Evolutionary conservation across 2,888 invertebrate genomes (phyloP), one percentile per base, ranked within the genome.

Genomic region (Troilus luridus): DNA sequence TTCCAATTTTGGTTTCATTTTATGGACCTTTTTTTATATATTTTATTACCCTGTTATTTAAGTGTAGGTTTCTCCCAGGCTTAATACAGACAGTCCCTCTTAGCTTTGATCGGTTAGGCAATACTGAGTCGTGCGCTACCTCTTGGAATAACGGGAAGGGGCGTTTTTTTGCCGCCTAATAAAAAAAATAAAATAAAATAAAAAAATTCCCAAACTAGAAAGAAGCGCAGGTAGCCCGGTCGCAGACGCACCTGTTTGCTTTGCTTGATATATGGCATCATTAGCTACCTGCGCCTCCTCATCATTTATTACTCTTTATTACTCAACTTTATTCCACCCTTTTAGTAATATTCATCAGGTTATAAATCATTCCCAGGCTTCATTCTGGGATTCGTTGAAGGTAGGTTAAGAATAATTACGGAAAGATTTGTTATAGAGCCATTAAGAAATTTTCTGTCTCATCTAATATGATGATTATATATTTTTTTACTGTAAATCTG

Each of bases 181-280:
- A 81, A 81, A 54, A 81, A 81, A 81, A 77, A 77, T n/a, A n/a
- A n/a, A n/a, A n/a, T n/a, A 77, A 77, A 77, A 77, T 5, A 27
- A 77, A 77, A 77, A 54, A 81, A 81, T 54, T 27, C 41, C 19
- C 1, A 54, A 81, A 81, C 54, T 54, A 81, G 54, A 81, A 81
- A 81, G 17, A 77, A 41, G 54, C 54, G 54, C 81, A 81, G 54
- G 54, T 54, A 54, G 54, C n/a, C 9, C 1, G 1, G 2, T 54
- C 5, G 54, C 8, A 21, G 81, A 54, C 19, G 81, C 81, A 81
- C 81, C 81, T 81, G 81, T 81, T 81, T 81, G 81, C 81, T 81
- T 27, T 54, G 54, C 21, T 81, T 81, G 81, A 81, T 81, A 11
- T 81, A 81, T 81, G 81, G 54, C 54, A 54, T 54, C 81, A 81